Evolutionary conservation across 2,888 invertebrate genomes (phyloP), one percentile per base, ranked within the genome.

Genomic region (Pristionchus maxplancki): DNA sequence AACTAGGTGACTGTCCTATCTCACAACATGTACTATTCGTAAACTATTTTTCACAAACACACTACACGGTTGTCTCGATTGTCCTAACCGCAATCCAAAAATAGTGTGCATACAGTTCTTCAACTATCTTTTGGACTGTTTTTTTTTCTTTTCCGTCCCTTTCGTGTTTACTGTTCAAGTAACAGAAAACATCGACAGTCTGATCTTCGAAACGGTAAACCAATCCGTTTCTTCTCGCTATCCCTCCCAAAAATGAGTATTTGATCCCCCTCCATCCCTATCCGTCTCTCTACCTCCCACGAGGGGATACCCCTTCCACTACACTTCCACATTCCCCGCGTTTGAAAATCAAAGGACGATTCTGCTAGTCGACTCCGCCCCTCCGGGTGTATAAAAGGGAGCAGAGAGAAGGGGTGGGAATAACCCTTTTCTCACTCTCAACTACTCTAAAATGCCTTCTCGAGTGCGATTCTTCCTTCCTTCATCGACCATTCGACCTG

Each of bases 401-500:
- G 50, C 53, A n/a, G 17, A 24, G 28, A 15, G 24, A 24, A 78
- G 37, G 28, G 44, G 44, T 44, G n/a, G n/a, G 9, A 31, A 31
- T 31, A 67, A 67, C 67, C 67, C 17, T n/a, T n/a, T n/a, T n/a
- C n/a, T n/a, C n/a, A n/a, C n/a, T n/a, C n/a, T 67, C 34, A n/a
- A 13, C 78, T n/a, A 24, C 3, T 78, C 40, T 13, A 71, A 34
- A 83, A 83, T 53, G 50, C 28, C 50, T 53, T 83, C 82, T 53
- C 85, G 85, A 62, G 64, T 85, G 20, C 62, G 64, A 28, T 85
- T 85, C 62, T 64, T 64, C 28, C 85, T 85, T 85, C 85, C 85
- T 44, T n/a, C n/a, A n/a, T n/a, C n/a, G n/a, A 37, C 58, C 31
- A 28, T 48, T 85, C 24, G 64, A 28, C 64, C 85, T 6, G 24